phyloP scores from a whole-genome alignment of 2,797 vertebrate species.

The Phaenicophaeus curvirostris region DNA sequence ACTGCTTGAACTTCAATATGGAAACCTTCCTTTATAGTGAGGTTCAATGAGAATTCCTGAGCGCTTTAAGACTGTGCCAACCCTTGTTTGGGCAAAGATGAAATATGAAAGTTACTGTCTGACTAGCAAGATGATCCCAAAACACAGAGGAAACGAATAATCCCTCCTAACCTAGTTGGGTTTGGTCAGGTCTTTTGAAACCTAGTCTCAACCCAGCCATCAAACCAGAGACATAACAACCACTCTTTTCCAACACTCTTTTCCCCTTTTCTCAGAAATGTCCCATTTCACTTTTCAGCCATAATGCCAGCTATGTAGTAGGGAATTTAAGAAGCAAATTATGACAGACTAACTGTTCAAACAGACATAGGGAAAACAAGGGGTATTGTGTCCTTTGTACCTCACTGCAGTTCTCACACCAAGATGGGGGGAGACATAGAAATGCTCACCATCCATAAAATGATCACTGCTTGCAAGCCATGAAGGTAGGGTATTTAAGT shows the following conservation, averaged over 20 bases:
- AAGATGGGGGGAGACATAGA: background rate
- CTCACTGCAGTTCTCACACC: background rate
- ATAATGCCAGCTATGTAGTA: background rate
- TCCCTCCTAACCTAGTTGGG: background rate
- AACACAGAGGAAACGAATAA: background rate
- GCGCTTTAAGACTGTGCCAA: background rate
- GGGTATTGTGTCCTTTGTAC: background rate
- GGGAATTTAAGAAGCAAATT: background rate
- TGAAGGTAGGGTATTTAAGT: background rate
- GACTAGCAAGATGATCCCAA: background rate
- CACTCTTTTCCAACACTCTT: background rate
- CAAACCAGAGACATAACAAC: background rate
- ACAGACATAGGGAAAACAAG: background rate
- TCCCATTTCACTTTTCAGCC: background rate
- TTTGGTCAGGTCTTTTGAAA: background rate
- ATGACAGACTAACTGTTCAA: background rate
- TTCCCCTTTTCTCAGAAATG: background rate
- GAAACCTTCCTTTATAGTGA: background rate
- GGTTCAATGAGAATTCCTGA: fast-evolving
- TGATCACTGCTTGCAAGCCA: background rate
- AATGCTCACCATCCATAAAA: background rate
- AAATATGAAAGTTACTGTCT: background rate
- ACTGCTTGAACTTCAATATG: background rate
- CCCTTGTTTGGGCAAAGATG: background rate
- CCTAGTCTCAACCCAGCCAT: background rate